A percentile compares a stretch with the other conserved stretches of the same genome.
phyloP scores from a whole-genome alignment of 1,140 invertebrate genomes.

The Coboldia fuscipes region DNA sequence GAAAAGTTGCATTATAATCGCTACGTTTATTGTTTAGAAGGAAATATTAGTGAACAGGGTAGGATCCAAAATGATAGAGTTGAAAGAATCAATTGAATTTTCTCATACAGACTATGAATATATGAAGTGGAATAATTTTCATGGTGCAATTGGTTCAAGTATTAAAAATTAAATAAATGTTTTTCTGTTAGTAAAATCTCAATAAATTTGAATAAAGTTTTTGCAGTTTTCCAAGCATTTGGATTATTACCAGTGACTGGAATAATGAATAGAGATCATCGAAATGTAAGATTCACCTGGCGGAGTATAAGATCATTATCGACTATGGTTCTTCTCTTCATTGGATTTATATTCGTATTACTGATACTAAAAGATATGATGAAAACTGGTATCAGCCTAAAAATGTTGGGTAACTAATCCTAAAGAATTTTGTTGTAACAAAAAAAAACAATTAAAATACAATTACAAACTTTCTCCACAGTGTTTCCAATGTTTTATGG shows the following conservation, averaged over 20 bases:
- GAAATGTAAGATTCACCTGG: slow-evolving; percentile 13
- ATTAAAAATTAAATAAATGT: slow-evolving; percentile 5
- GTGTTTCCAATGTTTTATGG: too few relatives aligned
- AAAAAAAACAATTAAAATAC: too few relatives aligned
- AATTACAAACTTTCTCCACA: too few relatives aligned
- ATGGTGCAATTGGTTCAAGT: slow-evolving; percentile 18
- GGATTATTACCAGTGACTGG: slow-evolving; percentile 18
- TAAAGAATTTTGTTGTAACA: slow-evolving; percentile 12
- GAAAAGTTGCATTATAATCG: too few relatives aligned
- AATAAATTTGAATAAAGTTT: slow-evolving; percentile 5
- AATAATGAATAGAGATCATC: slow-evolving; percentile 8
- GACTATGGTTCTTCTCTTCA: slow-evolving; percentile 8
- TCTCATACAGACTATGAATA: too few relatives aligned
- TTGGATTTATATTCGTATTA: slow-evolving; percentile 7
- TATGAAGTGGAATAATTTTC: too few relatives aligned
- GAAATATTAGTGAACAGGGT: too few relatives aligned
- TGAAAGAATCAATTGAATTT: too few relatives aligned
- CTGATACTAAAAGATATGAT: slow-evolving; percentile 6
- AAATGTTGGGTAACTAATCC: slow-evolving; percentile 10
- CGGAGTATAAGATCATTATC: slow-evolving; percentile 11
- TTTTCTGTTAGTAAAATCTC: not conserved
- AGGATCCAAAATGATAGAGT: too few relatives aligned
- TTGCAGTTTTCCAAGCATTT: slow-evolving; percentile 16
- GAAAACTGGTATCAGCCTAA: slow-evolving; percentile 11
- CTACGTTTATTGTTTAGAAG: too few relatives aligned